Base-by-base conservation (phyloP, 2,113 vertebrate genomes). In the Rissa tridactyla region DNA sequence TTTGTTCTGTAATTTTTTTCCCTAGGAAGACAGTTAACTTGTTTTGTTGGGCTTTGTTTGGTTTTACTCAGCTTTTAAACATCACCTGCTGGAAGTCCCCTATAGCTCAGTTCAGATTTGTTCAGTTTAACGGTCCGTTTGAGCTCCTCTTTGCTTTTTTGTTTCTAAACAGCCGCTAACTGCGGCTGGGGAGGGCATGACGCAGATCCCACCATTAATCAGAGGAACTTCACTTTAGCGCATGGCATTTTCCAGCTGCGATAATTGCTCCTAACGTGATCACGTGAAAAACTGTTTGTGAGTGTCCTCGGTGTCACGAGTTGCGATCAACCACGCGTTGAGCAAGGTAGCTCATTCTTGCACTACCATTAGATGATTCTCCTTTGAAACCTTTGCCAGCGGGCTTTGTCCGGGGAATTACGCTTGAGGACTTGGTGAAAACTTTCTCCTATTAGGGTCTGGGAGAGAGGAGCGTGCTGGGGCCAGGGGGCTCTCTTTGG, bases 381-480 rank as follows among this genome's bases (percentile, higher is more conserved):
- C 34, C 42, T 65, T 13, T 5, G 70, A 73, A 85, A 82, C 30
- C 78, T 58, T 54, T 95, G 92, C 94, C 96, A 97, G 75, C 13
- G 49, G 57, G 42, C 55, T 38, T 13, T 17, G 66, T 3, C 51
- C 2, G 69, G 95, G 89, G 94, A 97, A 96, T 94, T 92, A 96
- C 82, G 34, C 71, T 54, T 22, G 7, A 95, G 92, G 91, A 20
- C 94, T 58, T 5, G 60, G 81, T 64, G 89, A 86, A 86, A 91
- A 91, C 70, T 87, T 95, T 96, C 83, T 91, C 94, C 97, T 92
- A 96, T 95, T 95, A 95, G 95, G 95, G 96, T 89, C 70, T 80
- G 66, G 86, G 66, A 95, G 38, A 92, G 49, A 95, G 62, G n/a
- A 94, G 71, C 1, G 0, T 7, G 9, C 77, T 42, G 65, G 19